phyloP scores from a whole-genome alignment of 2,797 vertebrate genomes.

The Myotis daubentonii region DNA sequence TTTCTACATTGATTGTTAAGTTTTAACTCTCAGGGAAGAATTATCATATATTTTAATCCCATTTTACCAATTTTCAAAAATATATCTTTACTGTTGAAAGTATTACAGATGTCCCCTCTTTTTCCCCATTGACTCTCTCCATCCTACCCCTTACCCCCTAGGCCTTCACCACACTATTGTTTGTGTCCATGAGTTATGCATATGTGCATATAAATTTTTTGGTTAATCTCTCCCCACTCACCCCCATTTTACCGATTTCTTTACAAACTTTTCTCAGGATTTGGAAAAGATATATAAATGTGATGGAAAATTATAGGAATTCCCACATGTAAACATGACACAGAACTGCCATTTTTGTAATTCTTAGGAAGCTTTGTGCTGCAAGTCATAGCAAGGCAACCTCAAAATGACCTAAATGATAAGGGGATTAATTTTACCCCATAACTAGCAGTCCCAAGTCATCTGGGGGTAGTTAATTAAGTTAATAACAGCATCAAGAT shows the following conservation, averaged over 20 bases:
- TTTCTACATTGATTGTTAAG: slow-evolving; percentile 4
- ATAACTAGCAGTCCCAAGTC: background rate
- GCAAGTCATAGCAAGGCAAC: slow-evolving; percentile 28
- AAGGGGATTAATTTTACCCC: slow-evolving; percentile 6
- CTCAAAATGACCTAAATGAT: background rate
- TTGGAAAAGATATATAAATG: slow-evolving; percentile 34
- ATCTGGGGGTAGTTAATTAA: background rate
- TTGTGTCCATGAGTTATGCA: too few species aligned
- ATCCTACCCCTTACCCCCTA: too few species aligned
- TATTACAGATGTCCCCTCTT: too few species aligned
- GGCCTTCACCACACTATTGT: too few species aligned
- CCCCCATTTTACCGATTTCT: slow-evolving; percentile 4
- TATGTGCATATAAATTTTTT: too few species aligned
- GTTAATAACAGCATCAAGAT: background rate
- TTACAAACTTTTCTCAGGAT: slow-evolving; percentile 27
- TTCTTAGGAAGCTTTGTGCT: slow-evolving; percentile 24
- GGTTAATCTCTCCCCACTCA: too few species aligned
- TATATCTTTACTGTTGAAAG: too few species aligned
- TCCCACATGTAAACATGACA: background rate
- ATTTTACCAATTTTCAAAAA: slow-evolving; percentile 1
- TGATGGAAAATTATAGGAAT: slow-evolving; percentile 10
- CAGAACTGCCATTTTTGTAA: background rate
- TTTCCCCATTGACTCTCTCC: too few species aligned
- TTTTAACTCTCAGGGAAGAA: slow-evolving; percentile 31
- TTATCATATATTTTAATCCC: slow-evolving; percentile 2